Conservation (phyloP, 2,113 vertebrate species). For the Calidris pugnax region DNA sequence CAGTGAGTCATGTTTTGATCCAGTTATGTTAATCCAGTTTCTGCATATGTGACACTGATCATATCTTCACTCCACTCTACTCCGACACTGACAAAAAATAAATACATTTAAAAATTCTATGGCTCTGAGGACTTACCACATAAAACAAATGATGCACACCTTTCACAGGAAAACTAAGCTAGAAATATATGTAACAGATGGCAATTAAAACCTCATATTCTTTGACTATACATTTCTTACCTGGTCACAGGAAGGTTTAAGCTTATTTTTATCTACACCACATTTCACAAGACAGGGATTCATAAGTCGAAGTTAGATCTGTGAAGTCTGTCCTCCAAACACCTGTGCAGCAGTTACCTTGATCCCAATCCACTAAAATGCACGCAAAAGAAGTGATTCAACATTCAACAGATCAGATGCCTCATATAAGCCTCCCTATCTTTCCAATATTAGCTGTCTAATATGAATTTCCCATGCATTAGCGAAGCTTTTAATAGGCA, state of each 20-base stretch:
- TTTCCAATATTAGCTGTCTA: background rate
- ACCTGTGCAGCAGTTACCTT: background rate
- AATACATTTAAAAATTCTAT: background rate
- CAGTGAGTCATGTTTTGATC: conserved; percentile 2
- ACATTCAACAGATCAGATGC: background rate
- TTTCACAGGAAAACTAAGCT: background rate
- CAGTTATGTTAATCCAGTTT: background rate
- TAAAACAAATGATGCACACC: background rate
- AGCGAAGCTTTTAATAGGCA: background rate
- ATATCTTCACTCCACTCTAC: background rate
- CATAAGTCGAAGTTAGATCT: background rate
- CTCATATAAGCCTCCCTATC: background rate
- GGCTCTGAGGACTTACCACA: background rate
- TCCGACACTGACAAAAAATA: background rate
- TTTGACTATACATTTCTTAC: background rate
- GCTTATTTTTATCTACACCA: background rate
- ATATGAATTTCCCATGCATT: background rate
- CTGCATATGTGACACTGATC: background rate
- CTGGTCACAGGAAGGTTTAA: background rate
- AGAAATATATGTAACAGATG: background rate
- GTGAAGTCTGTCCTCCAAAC: background rate
- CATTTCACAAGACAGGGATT: background rate
- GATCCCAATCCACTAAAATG: background rate
- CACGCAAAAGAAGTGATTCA: background rate
- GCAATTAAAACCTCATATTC: rapidly evolving